Conservation (phyloP, 2,113 vertebrate species). For the Pristiophorus japonicus region DNA sequence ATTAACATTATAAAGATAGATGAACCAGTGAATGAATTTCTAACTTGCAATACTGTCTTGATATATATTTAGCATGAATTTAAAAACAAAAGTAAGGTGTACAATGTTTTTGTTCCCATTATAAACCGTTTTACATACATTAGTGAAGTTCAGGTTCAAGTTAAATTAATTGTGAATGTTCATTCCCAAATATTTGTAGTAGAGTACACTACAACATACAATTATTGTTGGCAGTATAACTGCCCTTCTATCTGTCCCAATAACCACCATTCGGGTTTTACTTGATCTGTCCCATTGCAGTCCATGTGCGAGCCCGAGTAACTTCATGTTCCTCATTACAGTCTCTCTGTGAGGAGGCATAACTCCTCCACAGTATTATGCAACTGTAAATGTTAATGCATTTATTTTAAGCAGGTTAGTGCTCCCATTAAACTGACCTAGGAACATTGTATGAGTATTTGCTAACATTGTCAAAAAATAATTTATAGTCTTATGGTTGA, state of each 20-base stretch:
- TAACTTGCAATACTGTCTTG: background rate
- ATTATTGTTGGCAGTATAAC: background rate
- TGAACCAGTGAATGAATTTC: background rate
- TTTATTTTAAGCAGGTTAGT: background rate
- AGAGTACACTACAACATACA: background rate
- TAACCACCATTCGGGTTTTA: background rate
- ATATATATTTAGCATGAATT: too few species aligned
- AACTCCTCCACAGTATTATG: background rate
- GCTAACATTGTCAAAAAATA: background rate
- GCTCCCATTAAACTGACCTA: background rate
- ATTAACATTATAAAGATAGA: background rate
- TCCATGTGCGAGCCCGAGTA: background rate
- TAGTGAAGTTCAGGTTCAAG: background rate
- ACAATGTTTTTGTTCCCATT: background rate
- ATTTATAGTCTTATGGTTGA: background rate
- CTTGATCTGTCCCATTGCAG: background rate
- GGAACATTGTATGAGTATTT: background rate
- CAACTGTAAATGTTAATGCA: background rate
- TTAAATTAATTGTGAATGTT: background rate
- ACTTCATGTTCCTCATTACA: background rate
- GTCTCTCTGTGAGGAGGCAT: background rate
- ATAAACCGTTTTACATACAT: background rate
- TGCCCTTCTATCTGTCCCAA: background rate
- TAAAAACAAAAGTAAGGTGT: background rate
- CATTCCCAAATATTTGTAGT: background rate